Percentiles rank a stretch among this genome's conserved stretches.
Conservation (phyloP, 2,797 vertebrate genomes). For the Poecilia gillii region DNA sequence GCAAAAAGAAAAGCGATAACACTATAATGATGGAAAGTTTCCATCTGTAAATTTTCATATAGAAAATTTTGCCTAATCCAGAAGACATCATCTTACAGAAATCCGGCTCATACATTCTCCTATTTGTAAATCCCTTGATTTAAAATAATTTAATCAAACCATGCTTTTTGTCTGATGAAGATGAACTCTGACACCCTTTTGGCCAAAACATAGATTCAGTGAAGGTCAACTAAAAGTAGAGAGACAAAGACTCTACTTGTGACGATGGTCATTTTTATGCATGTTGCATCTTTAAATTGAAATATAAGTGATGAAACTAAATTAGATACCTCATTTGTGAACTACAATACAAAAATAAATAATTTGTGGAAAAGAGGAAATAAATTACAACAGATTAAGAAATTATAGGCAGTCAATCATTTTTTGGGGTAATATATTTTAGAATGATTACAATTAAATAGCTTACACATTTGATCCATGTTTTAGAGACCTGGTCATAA, state of each 20-base stretch:
- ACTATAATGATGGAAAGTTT: background rate
- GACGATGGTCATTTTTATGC: background rate
- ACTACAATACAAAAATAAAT: background rate
- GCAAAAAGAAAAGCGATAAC: background rate
- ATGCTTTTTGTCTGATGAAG: background rate
- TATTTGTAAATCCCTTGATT: background rate
- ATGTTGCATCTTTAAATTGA: background rate
- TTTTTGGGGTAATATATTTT: background rate
- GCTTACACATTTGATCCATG: background rate
- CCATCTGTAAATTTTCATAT: background rate
- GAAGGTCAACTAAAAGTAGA: background rate
- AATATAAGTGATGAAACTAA: background rate
- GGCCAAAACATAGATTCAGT: background rate
- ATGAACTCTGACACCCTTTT: background rate
- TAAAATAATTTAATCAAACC: background rate
- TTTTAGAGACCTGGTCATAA: no score
- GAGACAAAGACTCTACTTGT: background rate
- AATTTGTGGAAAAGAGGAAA: background rate
- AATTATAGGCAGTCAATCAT: background rate
- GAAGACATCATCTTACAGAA: background rate
- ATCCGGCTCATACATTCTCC: background rate
- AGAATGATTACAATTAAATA: background rate
- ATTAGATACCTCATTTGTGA: background rate
- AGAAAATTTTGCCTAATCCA: background rate
- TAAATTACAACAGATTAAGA: background rate